Evolutionary conservation across 2,113 vertebrate species (phyloP).

Genomic region (Eleginops maclovinus): DNA sequence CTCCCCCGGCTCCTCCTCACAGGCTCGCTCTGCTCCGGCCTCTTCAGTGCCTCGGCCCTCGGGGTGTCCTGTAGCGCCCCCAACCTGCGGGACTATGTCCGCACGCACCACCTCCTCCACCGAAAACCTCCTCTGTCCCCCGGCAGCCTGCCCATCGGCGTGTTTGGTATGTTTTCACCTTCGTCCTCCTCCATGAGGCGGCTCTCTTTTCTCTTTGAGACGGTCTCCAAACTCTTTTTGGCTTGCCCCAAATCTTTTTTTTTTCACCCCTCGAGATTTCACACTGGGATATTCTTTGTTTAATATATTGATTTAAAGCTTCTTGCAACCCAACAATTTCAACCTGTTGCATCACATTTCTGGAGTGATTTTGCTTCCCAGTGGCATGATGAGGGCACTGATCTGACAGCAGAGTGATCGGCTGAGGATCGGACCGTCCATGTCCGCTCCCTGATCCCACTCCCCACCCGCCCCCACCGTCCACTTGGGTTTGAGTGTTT

Average conservation of each 20-base stretch:
- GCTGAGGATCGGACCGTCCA: conserved; percentile 32
- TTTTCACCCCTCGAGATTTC: conserved; percentile 6
- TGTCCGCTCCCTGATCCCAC: conserved; percentile 2
- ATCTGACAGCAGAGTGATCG: conserved; percentile 38
- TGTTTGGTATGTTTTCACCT: conserved; percentile 88
- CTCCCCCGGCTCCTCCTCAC: conserved; percentile 65
- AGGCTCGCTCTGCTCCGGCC: conserved; percentile 96
- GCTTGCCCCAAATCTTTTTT: not conserved
- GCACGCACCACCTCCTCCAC: conserved; percentile 86
- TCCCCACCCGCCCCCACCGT: not conserved
- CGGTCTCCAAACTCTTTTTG: not conserved
- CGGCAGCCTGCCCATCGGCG: conserved; percentile 90
- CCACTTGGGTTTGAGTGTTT: conserved; percentile 12
- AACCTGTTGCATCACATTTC: conserved; percentile 32
- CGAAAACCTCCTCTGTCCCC: conserved; percentile 92
- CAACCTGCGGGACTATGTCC: conserved; percentile 97
- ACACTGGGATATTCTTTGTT: not conserved
- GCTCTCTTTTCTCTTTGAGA: conserved; percentile 11
- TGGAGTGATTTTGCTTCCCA: not conserved
- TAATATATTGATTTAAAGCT: not conserved
- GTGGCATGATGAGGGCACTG: conserved; percentile 30
- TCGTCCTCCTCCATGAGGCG: conserved; percentile 13
- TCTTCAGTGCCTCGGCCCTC: conserved; percentile 97
- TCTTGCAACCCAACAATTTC: conserved; percentile 22
- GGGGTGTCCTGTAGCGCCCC: conserved; percentile 97